A percentile compares a stretch with the other conserved stretches of the same genome.
These are phyloP conservation scores for Chaetodon trifasciatus DNA, from an alignment of 2,797 vertebrate genomes.

Conservation along the genomic window DNA sequence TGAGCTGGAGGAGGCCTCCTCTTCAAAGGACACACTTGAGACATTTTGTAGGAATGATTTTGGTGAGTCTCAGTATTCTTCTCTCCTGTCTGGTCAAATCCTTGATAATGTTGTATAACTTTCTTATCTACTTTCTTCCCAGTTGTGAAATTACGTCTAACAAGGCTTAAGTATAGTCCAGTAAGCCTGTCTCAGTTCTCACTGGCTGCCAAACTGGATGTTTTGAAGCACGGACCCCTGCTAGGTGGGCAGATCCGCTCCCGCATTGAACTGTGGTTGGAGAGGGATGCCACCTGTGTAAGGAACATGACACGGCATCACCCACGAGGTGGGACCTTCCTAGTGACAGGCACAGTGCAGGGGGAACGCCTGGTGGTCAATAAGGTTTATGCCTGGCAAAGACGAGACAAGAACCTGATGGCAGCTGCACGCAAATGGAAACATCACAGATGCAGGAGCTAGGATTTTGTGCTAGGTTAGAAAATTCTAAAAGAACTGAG, in stretches of 20 bases:
- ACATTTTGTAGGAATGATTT: conserved; percentile 89
- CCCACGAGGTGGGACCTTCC: conserved; percentile 82
- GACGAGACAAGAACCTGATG: conserved; percentile 86
- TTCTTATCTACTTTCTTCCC: conserved; percentile 43
- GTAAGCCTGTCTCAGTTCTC: conserved; percentile 85
- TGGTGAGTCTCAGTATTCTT: conserved; percentile 80
- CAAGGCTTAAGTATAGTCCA: conserved; percentile 81
- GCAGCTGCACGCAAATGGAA: conserved; percentile 87
- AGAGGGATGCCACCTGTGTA: conserved; percentile 89
- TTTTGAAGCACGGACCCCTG: conserved; percentile 88
- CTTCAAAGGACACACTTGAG: conserved; percentile 86
- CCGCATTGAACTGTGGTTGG: conserved; percentile 87
- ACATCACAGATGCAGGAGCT: conserved; percentile 84
- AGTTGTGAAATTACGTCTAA: conserved; percentile 90
- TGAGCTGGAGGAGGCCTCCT: conserved; percentile 86
- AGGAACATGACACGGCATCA: conserved; percentile 88
- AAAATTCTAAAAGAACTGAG: conserved; percentile 1
- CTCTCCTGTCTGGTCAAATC: neutral
- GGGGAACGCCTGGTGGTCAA: conserved; percentile 87
- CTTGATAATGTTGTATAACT: neutral
- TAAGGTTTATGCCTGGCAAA: conserved; percentile 88
- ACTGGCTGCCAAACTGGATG: conserved; percentile 85
- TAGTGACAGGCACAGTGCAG: conserved; percentile 87
- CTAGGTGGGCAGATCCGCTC: conserved; percentile 83
- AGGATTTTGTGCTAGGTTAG: conserved; percentile 34